Evolutionary conservation across 2,888 invertebrate genomes (phyloP).

Genomic region (Teleiodes luculella): DNA sequence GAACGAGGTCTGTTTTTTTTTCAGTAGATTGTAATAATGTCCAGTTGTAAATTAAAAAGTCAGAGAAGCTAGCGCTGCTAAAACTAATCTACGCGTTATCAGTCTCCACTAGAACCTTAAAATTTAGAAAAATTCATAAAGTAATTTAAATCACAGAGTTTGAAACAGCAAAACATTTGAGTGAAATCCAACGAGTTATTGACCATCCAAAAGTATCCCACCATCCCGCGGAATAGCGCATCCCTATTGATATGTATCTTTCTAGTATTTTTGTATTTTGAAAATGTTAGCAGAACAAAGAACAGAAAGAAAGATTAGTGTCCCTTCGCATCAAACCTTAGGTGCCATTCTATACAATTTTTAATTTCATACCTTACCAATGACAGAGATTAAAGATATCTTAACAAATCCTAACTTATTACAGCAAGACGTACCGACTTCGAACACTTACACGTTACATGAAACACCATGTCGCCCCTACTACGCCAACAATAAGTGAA

Average conservation of each 20-base stretch:
- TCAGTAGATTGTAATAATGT: slow-evolving; percentile 49
- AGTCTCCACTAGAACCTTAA: slow-evolving; percentile 78
- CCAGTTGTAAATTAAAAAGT: slow-evolving; percentile 63
- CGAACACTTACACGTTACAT: slow-evolving; percentile 38
- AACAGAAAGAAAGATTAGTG: slow-evolving; percentile 56
- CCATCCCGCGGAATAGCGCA: slow-evolving; percentile 61
- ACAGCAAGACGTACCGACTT: slow-evolving; percentile 59
- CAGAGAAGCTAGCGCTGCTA: slow-evolving; percentile 78
- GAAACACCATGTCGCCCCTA: slow-evolving; percentile 26
- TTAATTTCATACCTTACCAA: slow-evolving; percentile 59
- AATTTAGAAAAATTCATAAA: slow-evolving; percentile 77
- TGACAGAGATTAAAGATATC: slow-evolving; percentile 63
- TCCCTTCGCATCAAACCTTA: slow-evolving; percentile 70
- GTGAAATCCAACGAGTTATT: slow-evolving; percentile 58
- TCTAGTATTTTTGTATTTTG: slow-evolving; percentile 59
- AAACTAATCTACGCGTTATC: slow-evolving; percentile 78
- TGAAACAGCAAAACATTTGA: slow-evolving; percentile 73
- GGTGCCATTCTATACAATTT: slow-evolving; percentile 57
- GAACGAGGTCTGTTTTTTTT: slow-evolving; percentile 28
- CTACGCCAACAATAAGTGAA: background rate
- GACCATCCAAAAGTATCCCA: slow-evolving; percentile 49
- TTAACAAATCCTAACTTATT: slow-evolving; percentile 62
- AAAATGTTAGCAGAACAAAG: slow-evolving; percentile 53
- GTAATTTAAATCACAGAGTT: slow-evolving; percentile 77
- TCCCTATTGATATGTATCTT: slow-evolving; percentile 73